A percentile compares a stretch with the other conserved stretches of the same genome.
Evolutionary conservation across 1,140 invertebrate species (phyloP).

Genomic region (Harlomillsia oculata): DNA sequence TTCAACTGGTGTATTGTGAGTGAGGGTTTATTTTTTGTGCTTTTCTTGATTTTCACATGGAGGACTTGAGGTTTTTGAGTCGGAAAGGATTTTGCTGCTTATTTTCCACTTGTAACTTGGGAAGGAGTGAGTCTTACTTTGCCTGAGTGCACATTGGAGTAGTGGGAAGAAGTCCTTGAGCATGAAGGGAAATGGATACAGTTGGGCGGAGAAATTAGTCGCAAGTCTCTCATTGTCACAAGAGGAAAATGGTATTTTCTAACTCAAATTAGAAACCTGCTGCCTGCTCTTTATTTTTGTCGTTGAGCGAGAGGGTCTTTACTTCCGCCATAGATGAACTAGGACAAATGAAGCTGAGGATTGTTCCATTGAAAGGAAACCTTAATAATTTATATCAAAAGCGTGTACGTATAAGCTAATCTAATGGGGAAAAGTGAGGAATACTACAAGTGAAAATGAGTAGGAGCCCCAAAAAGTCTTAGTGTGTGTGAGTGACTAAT

Average conservation of each 20-base stretch:
- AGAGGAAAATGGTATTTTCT: no score
- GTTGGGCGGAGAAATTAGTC: slow-evolving; percentile 10
- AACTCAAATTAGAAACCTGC: slow-evolving; percentile 27
- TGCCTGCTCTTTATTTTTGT: slow-evolving; percentile 7
- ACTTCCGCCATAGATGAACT: slow-evolving; percentile 5
- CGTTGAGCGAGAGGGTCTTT: no score
- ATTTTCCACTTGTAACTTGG: no score
- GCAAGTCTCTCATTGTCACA: slow-evolving; percentile 8
- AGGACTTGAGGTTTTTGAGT: no score
- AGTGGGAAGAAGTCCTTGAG: no score
- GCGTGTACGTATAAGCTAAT: background rate
- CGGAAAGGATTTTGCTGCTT: no score
- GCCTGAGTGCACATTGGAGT: no score
- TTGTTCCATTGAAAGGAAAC: slow-evolving; percentile 24
- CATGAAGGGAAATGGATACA: background rate
- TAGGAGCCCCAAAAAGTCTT: slow-evolving; percentile 20
- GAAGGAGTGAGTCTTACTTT: no score
- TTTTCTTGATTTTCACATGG: no score
- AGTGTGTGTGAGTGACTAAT: slow-evolving; percentile 36
- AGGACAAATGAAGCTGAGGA: slow-evolving; percentile 23
- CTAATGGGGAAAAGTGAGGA: background rate
- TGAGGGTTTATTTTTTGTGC: no score
- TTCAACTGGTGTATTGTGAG: no score
- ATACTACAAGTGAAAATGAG: slow-evolving; percentile 12
- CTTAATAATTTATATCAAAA: slow-evolving; percentile 25